phyloP scores from a whole-genome alignment of 2,113 vertebrate genomes.

The Spermophilus dauricus region DNA sequence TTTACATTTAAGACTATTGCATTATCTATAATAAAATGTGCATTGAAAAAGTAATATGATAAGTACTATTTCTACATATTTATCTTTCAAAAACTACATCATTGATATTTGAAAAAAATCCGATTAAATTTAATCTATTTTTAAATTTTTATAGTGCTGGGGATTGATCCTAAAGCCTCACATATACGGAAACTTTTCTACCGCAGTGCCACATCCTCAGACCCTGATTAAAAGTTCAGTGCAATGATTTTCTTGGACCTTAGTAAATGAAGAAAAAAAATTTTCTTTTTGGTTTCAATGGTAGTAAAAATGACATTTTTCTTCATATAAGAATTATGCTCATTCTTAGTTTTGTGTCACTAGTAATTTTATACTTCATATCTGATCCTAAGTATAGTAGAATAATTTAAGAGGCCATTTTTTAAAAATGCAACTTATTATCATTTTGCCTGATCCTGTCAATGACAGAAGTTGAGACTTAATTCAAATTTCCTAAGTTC shows the following conservation, averaged over 20 bases:
- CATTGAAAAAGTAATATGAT: neutral
- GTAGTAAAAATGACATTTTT: neutral
- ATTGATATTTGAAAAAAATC: neutral
- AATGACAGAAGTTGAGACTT: neutral
- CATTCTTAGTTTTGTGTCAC: neutral
- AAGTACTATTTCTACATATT: neutral
- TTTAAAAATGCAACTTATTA: neutral
- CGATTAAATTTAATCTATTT: neutral
- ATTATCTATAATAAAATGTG: neutral
- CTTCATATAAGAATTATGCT: neutral
- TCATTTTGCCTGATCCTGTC: neutral
- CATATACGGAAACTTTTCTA: no score
- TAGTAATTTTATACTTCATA: neutral
- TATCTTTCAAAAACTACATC: neutral
- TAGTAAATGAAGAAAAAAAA: neutral
- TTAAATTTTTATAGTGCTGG: no score
- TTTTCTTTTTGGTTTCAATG: neutral
- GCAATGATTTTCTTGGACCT: neutral
- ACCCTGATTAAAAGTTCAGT: neutral
- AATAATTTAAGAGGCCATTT: neutral
- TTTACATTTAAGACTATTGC: neutral
- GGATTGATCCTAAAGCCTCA: no score
- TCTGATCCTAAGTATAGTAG: neutral
- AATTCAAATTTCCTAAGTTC: neutral
- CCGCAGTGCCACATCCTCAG: no score